These are phyloP conservation scores for Lineus longissimus DNA, from an alignment of 1,140 invertebrate genomes.

Conservation along the genomic window DNA sequence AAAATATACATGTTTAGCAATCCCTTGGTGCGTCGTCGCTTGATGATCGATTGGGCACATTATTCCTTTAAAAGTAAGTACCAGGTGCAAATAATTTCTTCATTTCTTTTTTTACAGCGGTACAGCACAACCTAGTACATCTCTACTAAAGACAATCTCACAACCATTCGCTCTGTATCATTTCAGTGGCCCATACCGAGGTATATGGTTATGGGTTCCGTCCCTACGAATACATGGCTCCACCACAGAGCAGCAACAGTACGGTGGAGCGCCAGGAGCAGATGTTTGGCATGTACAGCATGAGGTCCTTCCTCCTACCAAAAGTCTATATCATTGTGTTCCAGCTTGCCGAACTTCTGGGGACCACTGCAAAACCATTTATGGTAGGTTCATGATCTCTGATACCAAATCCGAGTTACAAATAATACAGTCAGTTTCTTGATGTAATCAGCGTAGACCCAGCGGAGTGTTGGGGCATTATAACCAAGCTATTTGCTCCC, in stretches of 20 bases:
- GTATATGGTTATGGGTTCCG: conserved; percentile 38
- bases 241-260: conserved; percentile 13
- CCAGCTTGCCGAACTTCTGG: conserved; percentile 7
- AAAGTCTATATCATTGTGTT: conserved; percentile 23
- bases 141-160: too few relatives aligned
- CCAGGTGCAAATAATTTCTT: too few relatives aligned
- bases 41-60: too few relatives aligned
- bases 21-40: too few relatives aligned
- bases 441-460: too few relatives aligned
- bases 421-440: too few relatives aligned
- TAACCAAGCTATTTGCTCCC: too few relatives aligned
- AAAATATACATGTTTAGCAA: too few relatives aligned
- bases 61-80: too few relatives aligned
- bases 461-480: too few relatives aligned
- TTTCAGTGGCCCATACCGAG: conserved; percentile 38
- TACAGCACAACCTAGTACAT: too few relatives aligned
- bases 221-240: conserved; percentile 33
- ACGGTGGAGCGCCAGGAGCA: conserved; percentile 23
- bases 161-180: conserved; percentile 6
- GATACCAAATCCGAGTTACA: not conserved
- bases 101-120: too few relatives aligned
- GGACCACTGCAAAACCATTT: conserved; percentile 20
- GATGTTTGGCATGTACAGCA: conserved; percentile 26
- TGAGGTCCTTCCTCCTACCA: conserved; percentile 34
- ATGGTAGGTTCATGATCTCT: conserved; percentile 30